A percentile compares a stretch with the other conserved stretches of the same genome.
Evolutionary conservation across 2,113 vertebrate species (phyloP).

Genomic region (Cyrtonyx montezumae): DNA sequence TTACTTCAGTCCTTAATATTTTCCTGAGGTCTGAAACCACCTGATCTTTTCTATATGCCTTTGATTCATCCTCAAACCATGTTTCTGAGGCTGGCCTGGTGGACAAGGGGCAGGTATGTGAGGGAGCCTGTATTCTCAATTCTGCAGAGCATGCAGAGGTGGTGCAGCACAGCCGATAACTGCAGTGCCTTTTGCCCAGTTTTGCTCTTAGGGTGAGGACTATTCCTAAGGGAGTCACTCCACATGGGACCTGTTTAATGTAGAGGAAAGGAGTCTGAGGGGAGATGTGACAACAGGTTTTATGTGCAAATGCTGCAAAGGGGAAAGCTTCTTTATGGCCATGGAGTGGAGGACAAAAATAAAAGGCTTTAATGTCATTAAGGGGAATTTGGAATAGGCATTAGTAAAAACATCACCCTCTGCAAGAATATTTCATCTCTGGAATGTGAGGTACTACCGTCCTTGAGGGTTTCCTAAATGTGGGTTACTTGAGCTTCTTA

Average conservation of each 20-base stretch:
- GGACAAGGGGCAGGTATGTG: too few species aligned
- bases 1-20: neutral
- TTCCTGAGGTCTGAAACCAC: neutral
- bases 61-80: neutral
- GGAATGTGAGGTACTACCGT: neutral
- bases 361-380: neutral
- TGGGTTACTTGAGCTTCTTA: neutral
- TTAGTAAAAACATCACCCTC: neutral
- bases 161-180: too few species aligned
- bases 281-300: neutral
- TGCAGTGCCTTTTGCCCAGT: too few species aligned
- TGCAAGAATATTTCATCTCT: neutral
- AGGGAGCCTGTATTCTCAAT: too few species aligned
- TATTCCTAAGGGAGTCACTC: too few species aligned
- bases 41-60: neutral
- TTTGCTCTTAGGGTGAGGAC: too few species aligned
- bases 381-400: neutral
- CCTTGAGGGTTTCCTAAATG: neutral
- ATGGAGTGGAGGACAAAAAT: neutral
- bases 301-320: neutral
- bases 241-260: conserved; percentile 20
- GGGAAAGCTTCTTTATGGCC: neutral
- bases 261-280: neutral
- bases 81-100: too few species aligned
- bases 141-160: too few species aligned